Evolutionary conservation across 1,140 invertebrate species (phyloP), one percentile per base, ranked within the genome.

Genomic region (Chlorops oryzae): DNA sequence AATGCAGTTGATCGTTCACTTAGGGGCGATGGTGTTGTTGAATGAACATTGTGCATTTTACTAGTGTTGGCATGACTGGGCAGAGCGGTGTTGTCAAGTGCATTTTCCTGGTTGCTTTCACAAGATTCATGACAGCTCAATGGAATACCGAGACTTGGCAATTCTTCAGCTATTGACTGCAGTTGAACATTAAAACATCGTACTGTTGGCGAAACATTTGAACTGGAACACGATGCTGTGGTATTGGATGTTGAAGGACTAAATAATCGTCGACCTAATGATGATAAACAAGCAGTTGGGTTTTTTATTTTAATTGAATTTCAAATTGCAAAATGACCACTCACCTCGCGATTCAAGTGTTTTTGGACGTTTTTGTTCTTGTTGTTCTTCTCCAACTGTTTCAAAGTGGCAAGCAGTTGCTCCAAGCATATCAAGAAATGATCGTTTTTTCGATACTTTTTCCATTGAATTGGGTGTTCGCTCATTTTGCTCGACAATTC

Each of bases 401-500:
- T 23, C 35, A 4, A 28, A 35, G 22, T 32, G 17, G 6, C 10
- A 18, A 4, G 46, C 21, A 0, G 52, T 22, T 9, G 50, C 57
- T 1, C 61, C 64, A 18, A 63, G 44, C 63, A 70, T 67, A n/a
- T 71, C 69, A 17, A 62, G 39, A 37, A 68, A 70, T 0, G 61
- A 64, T 4, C 69, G 54, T 45, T 72, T 72, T 2, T 50, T 56
- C 15, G 40, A 23, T 3, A 59, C 18, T 23, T 65, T 66, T 38
- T 68, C 66, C n/a, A 65, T 54, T 0, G 68, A 60, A 40, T 54
- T 63, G 0, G 69, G 69, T 5, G 69, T 72, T 1, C 62, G 62
- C 38, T 71, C 69, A 39, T 68, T 72, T 28, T 65, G 63, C 7
- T 71, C 68, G 53, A 70, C 63, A 0, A 72, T 23, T 2, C 76